phyloP scores from a whole-genome alignment of 2,113 vertebrate genomes.

The Guaruba guarouba region DNA sequence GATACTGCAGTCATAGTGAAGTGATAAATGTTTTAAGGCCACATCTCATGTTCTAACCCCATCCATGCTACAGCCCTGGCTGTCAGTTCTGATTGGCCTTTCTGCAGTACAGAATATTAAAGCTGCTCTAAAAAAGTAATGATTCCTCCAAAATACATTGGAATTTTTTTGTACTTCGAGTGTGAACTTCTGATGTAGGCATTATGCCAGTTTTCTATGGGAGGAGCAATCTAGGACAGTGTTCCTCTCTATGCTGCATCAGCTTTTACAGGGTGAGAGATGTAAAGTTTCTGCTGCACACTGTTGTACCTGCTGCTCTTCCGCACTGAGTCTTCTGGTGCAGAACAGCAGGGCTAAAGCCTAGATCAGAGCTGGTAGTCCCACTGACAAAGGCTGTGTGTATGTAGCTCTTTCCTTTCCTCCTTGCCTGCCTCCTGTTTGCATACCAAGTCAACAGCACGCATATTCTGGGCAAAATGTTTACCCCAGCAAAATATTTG shows the following conservation, averaged over 20 bases:
- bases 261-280: background rate
- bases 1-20: fast-evolving
- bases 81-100: background rate
- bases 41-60: background rate
- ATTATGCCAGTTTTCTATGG: background rate
- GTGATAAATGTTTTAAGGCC: background rate
- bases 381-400: background rate
- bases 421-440: background rate
- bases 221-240: background rate
- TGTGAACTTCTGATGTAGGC: background rate
- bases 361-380: background rate
- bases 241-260: background rate
- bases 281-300: background rate
- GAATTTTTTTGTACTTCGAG: background rate
- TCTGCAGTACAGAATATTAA: background rate
- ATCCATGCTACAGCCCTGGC: background rate
- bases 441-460: background rate
- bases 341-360: background rate
- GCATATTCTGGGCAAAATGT: background rate
- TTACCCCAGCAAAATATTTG: background rate
- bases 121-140: background rate
- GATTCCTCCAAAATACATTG: background rate
- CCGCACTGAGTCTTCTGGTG: background rate
- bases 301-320: background rate
- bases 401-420: background rate